phyloP scores from a whole-genome alignment of 2,888 invertebrate species.

The Caenorhabditis japonica region DNA sequence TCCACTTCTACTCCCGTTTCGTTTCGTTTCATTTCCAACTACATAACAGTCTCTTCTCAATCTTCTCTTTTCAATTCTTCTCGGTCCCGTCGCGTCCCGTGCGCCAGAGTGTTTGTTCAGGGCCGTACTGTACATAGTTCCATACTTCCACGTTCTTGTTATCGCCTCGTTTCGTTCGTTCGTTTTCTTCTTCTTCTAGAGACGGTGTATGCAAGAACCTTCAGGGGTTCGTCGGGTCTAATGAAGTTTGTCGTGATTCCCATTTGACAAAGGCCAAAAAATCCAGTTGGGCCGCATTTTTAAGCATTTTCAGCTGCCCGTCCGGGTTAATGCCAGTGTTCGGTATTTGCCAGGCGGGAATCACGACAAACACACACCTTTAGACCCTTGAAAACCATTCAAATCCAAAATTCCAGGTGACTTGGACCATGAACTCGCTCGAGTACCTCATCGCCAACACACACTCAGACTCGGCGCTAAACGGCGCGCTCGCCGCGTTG shows the following conservation, averaged over 20 bases:
- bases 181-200: background rate
- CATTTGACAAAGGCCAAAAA: too few species aligned
- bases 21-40: constrained; percentile 38
- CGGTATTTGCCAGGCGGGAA: too few species aligned
- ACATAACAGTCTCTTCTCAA: constrained; percentile 42
- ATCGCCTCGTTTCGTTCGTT: constrained; percentile 1
- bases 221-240: too few species aligned
- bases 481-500: constrained; percentile 26
- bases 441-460: constrained; percentile 40
- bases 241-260: too few species aligned
- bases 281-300: too few species aligned
- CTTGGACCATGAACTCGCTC: constrained; percentile 39
- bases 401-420: constrained; percentile 14
- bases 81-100: constrained; percentile 17
- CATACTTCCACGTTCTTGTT: constrained; percentile 22
- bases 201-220: background rate
- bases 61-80: constrained; percentile 28
- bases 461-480: constrained; percentile 15
- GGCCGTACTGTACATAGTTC: constrained; percentile 35
- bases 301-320: too few species aligned
- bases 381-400: background rate
- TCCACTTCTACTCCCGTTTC: constrained; percentile 43
- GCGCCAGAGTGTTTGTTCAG: constrained; percentile 27
- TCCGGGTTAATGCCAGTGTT: too few species aligned
- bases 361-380: too few species aligned